phyloP scores from a whole-genome alignment of 2,113 vertebrate genomes.

The Toxotes jaculatrix region DNA sequence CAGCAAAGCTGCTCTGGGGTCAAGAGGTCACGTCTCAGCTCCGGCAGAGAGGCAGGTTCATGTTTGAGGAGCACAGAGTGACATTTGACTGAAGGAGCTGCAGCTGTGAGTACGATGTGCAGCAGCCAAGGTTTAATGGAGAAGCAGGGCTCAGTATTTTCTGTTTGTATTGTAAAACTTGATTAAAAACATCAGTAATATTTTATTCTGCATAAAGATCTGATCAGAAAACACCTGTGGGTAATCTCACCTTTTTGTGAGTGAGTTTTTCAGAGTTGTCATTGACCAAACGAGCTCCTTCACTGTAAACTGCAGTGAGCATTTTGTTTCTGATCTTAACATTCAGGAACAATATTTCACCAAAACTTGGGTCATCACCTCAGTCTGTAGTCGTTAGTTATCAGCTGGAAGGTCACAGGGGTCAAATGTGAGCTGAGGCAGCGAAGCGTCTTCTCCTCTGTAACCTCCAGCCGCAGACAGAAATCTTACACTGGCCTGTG shows the following conservation, averaged over 20 bases:
- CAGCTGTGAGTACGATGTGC: background rate
- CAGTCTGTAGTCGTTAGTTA: background rate
- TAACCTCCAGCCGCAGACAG: slow-evolving; percentile 15
- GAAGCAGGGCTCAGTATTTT: background rate
- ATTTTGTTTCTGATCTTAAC: background rate
- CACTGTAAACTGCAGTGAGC: background rate
- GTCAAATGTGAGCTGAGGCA: slow-evolving; percentile 27
- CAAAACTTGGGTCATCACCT: background rate
- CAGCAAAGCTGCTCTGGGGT: slow-evolving; percentile 20
- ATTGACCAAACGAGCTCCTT: background rate
- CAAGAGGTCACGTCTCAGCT: slow-evolving; percentile 30
- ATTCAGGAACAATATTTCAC: background rate
- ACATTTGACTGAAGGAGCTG: slow-evolving; percentile 19
- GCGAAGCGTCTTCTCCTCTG: background rate
- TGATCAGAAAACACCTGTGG: background rate
- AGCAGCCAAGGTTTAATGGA: background rate
- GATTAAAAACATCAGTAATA: background rate
- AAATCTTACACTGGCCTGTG: slow-evolving; percentile 26
- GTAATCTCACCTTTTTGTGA: too few relatives aligned
- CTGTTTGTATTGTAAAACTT: background rate
- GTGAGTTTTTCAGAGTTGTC: background rate
- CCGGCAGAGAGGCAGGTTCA: slow-evolving; percentile 14
- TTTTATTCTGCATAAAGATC: background rate
- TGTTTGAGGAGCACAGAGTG: slow-evolving; percentile 4
- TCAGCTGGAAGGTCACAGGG: slow-evolving; percentile 33